Evolutionary conservation across 2,113 vertebrate genomes (phyloP).

Genomic region (Pygoscelis antarcticus): DNA sequence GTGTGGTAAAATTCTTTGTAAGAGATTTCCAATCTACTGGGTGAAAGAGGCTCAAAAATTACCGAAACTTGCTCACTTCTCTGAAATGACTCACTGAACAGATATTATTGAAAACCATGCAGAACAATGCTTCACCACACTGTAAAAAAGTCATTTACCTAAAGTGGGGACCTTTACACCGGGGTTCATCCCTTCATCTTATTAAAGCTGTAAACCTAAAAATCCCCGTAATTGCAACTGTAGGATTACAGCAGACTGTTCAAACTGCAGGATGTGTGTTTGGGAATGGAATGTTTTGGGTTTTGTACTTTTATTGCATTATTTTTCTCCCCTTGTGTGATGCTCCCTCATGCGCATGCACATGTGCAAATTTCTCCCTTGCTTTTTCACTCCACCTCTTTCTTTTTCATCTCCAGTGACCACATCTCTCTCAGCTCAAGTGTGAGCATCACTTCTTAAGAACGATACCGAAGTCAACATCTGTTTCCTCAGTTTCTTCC

Average conservation of each 20-base stretch:
- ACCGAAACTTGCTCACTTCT: neutral
- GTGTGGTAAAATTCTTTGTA: neutral
- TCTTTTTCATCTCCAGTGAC: neutral
- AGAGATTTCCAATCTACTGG: neutral
- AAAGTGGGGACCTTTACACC: neutral
- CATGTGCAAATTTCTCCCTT: neutral
- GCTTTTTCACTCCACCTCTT: neutral
- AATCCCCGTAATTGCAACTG: neutral
- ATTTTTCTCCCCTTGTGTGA: neutral
- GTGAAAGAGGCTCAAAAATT: constrained; percentile 10
- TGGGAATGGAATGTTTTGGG: neutral
- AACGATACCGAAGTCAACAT: neutral
- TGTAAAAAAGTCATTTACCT: neutral
- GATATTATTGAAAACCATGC: neutral
- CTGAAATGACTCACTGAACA: neutral
- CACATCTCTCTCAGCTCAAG: neutral
- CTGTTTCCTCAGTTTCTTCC: constrained; percentile 11
- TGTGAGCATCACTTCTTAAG: neutral
- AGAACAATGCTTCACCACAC: neutral
- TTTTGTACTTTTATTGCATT: neutral
- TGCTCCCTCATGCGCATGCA: rapidly evolving
- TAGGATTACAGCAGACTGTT: neutral
- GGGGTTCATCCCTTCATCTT: neutral
- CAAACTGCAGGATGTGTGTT: neutral
- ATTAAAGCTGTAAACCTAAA: neutral